Evolutionary conservation across 2,113 vertebrate genomes (phyloP), one percentile per base, ranked within the genome.

Genomic region (Gallinago paraguaiae): DNA sequence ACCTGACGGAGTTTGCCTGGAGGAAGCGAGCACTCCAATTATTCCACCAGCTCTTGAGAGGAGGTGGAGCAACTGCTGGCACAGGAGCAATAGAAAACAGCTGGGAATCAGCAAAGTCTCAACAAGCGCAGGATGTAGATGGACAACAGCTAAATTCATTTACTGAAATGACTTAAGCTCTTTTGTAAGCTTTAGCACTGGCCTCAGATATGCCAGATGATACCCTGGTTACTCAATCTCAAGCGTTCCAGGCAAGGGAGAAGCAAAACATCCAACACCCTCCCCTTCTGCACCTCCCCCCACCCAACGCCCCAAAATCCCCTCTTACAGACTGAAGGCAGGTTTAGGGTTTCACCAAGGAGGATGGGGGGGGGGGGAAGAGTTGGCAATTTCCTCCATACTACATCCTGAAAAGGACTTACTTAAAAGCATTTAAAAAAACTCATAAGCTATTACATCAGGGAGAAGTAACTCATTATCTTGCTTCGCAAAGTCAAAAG

Each of bases 101-200:
- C 95, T 91, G 83, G 96, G 94, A 96, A 97, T 68, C 96, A 93
- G 95, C 89, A 91, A 93, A 93, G 91, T 81, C 94, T 86, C 93
- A 89, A 86, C 95, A 91, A 95, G 93, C 89, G 92, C 95, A 96
- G 95, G 94, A 96, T 92, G 95, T 93, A 84, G 91, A 96, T 37
- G 86, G 95, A 97, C 95, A 96, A 94, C 93, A 95, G 91, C 94
- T 93, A 97, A 95, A 93, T 95, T 94, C 86, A 92, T 92, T 92
- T 95, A 93, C 91, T 86, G 83, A 95, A 95, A 96, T 92, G 80
- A 91, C 92, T 93, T 88, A 92, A 93, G 86, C 95, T 93, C 96
- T 92, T 94, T 81, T 86, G 60, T 88, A 88, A 83, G 92, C 77
- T 94, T 79, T 57, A 93, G 88, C 35, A 18, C 91, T 91, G 94